Percentiles rank a stretch among this genome's conserved stretches.
These are phyloP conservation scores for Fistularia tabacaria DNA, from an alignment of 2,797 vertebrate genomes.

Conservation along the genomic window DNA sequence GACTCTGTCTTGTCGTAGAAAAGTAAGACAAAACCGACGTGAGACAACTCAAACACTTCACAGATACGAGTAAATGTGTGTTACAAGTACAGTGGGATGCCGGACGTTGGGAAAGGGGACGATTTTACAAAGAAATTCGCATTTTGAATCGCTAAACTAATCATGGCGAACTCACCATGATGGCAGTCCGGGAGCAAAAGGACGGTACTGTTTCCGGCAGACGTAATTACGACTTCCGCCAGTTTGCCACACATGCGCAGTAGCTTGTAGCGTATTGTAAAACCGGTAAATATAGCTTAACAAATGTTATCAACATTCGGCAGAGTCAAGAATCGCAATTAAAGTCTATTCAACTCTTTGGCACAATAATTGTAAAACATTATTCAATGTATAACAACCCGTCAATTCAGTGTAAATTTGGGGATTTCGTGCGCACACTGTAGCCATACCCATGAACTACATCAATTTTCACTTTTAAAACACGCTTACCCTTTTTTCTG, in stretches of 20 bases:
- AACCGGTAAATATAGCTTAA: no score
- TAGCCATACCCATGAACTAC: no score
- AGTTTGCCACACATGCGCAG: constrained; percentile 36
- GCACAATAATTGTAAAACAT: no score
- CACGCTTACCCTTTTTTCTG: no score
- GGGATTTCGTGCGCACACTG: no score
- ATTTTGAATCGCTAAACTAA: constrained; percentile 5
- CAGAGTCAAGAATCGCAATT: no score
- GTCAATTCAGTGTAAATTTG: no score
- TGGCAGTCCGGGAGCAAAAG: constrained; percentile 76
- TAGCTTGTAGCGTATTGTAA: not conserved
- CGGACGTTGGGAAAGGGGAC: fast-evolving
- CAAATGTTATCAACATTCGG: no score
- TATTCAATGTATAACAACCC: no score
- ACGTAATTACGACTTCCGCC: constrained; percentile 49
- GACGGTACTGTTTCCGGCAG: constrained; percentile 36
- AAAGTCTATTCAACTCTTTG: no score
- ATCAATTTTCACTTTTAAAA: no score
- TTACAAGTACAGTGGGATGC: fast-evolving
- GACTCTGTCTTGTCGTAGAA: constrained; percentile 17
- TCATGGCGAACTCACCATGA: constrained; percentile 79
- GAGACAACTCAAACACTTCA: fast-evolving
- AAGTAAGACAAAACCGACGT: fast-evolving
- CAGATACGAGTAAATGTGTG: fast-evolving
- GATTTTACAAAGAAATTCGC: constrained; percentile 1